These are phyloP conservation scores for Leptinotarsa undecemlineata DNA, from an alignment of 1,140 invertebrate species.

Conservation along the genomic window DNA sequence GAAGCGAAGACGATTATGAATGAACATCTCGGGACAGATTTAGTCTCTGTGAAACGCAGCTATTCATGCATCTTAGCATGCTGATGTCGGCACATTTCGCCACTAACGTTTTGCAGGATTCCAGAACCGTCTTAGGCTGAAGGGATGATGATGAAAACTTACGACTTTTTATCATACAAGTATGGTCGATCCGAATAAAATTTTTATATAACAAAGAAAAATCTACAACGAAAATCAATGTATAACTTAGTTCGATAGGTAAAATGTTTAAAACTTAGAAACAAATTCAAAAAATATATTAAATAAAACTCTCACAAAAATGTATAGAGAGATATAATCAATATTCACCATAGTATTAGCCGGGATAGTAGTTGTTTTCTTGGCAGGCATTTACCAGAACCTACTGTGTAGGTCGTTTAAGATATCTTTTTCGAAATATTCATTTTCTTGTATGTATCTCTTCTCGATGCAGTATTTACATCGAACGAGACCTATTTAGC, in stretches of 20 bases:
- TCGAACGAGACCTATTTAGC: no score
- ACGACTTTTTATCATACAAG: no score
- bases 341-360: no score
- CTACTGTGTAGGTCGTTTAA: no score
- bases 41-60: conserved; percentile 38
- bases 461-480: no score
- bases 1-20: conserved; percentile 48
- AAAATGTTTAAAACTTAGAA: not conserved
- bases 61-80: conserved; percentile 31
- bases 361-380: no score
- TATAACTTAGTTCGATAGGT: not conserved
- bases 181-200: not conserved
- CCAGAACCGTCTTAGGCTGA: not conserved
- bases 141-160: not conserved
- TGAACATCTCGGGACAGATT: conserved; percentile 52
- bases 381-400: no score
- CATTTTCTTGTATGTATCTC: no score
- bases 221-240: not conserved
- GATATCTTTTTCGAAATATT: no score
- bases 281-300: not conserved
- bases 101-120: not conserved
- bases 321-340: no score
- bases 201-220: not conserved
- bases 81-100: conserved; percentile 16
- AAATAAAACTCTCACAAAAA: no score